phyloP scores from a whole-genome alignment of 1,140 invertebrate genomes.

The Lepidurus arcticus region DNA sequence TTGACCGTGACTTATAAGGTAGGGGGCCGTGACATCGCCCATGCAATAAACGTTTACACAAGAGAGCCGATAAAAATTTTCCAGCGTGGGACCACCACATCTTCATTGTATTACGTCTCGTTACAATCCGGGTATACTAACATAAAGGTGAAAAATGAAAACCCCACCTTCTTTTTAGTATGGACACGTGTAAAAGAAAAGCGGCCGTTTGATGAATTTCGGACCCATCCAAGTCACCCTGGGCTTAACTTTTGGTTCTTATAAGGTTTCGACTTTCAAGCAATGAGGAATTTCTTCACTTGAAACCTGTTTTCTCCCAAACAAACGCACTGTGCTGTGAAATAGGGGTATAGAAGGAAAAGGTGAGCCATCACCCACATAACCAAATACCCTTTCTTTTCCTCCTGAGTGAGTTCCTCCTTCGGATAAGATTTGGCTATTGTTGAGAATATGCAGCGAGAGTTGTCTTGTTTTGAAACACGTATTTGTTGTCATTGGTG shows the following conservation, averaged over 20 bases:
- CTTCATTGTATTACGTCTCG: conserved; percentile 6
- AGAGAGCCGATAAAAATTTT: neutral
- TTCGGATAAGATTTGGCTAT: conserved; percentile 7
- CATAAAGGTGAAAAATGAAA: neutral
- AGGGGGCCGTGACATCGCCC: conserved; percentile 16
- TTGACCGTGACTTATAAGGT: neutral
- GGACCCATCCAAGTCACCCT: too few relatives aligned
- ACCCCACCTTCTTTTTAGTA: neutral
- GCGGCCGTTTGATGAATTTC: neutral
- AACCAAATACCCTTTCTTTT: neutral
- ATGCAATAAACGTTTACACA: neutral
- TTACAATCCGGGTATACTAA: neutral
- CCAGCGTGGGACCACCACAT: neutral
- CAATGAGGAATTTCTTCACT: neutral
- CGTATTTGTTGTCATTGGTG: neutral
- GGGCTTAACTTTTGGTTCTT: neutral
- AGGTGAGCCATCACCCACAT: neutral
- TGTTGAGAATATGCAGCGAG: neutral
- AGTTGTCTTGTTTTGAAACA: conserved; percentile 6
- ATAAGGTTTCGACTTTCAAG: neutral
- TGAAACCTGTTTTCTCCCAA: neutral
- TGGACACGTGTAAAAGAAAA: neutral
- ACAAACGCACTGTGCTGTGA: neutral
- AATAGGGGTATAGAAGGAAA: neutral
- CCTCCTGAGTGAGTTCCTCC: neutral